Conservation (phyloP, 2,113 vertebrate species). For the Alces alces region DNA sequence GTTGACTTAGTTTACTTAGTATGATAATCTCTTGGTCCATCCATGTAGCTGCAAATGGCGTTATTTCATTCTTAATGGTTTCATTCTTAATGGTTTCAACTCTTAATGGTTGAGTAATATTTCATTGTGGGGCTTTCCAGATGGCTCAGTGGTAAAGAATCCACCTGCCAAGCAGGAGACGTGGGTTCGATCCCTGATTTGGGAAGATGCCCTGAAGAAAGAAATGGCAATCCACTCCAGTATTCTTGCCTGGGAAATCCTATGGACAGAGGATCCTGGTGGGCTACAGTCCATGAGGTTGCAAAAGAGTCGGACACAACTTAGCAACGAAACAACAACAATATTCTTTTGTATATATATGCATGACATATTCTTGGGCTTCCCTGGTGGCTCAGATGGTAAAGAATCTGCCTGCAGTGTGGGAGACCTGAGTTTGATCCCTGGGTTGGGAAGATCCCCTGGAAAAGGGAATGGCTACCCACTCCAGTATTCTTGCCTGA, state of each 20-base stretch:
- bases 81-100: not conserved
- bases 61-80: not conserved
- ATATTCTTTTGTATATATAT: not conserved
- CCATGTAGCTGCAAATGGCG: not conserved
- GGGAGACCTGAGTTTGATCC: not conserved
- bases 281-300: not conserved
- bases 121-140: not conserved
- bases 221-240: not conserved
- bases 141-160: not conserved
- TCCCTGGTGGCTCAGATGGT: not conserved
- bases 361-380: not conserved
- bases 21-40: not conserved
- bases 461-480: not conserved
- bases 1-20: not conserved
- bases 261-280: not conserved
- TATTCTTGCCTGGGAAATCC: not conserved
- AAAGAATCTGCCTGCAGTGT: not conserved
- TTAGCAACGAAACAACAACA: not conserved
- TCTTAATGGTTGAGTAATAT: not conserved
- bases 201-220: not conserved
- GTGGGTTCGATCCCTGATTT: rapidly evolving
- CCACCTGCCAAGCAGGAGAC: not conserved
- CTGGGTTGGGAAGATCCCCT: not conserved
- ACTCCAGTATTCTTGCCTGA: not conserved
- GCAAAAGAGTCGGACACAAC: not conserved